A percentile compares a stretch with the other conserved stretches of the same genome.
Evolutionary conservation across 1,140 invertebrate species (phyloP).

Genomic region (Aradophagus sp.): DNA sequence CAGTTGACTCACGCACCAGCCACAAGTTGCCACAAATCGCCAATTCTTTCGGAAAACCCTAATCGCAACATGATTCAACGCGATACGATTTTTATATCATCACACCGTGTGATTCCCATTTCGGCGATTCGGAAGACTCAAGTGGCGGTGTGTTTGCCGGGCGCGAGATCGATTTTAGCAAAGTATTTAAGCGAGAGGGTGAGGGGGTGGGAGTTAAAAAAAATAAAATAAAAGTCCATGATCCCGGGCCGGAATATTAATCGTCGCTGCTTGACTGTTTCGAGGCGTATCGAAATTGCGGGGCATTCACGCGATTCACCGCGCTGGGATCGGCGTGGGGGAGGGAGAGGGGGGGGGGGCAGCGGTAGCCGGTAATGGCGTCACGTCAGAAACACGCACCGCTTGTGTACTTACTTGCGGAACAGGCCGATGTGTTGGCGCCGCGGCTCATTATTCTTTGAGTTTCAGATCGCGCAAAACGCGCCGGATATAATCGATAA

Average conservation of each 20-base stretch:
- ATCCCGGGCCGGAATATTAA: constrained; percentile 35
- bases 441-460: constrained; percentile 47
- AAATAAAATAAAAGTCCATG: background rate
- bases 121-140: too few relatives aligned
- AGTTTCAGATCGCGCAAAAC: constrained; percentile 23
- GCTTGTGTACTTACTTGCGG: constrained; percentile 40
- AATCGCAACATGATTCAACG: too few relatives aligned
- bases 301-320: constrained; percentile 27
- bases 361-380: constrained; percentile 29
- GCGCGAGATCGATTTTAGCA: too few relatives aligned
- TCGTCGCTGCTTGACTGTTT: constrained; percentile 21
- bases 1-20: too few relatives aligned
- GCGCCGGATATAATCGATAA: constrained; percentile 31
- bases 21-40: too few relatives aligned
- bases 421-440: constrained; percentile 30
- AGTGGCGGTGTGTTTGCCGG: too few relatives aligned
- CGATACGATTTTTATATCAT: too few relatives aligned
- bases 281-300: constrained; percentile 25
- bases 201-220: too few relatives aligned
- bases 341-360: background rate
- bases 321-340: too few relatives aligned
- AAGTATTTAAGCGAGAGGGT: too few relatives aligned
- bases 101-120: too few relatives aligned
- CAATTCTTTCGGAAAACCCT: too few relatives aligned
- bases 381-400: constrained; percentile 38